phyloP scores from a whole-genome alignment of 2,797 vertebrate genomes.

The Eremophila alpestris region DNA sequence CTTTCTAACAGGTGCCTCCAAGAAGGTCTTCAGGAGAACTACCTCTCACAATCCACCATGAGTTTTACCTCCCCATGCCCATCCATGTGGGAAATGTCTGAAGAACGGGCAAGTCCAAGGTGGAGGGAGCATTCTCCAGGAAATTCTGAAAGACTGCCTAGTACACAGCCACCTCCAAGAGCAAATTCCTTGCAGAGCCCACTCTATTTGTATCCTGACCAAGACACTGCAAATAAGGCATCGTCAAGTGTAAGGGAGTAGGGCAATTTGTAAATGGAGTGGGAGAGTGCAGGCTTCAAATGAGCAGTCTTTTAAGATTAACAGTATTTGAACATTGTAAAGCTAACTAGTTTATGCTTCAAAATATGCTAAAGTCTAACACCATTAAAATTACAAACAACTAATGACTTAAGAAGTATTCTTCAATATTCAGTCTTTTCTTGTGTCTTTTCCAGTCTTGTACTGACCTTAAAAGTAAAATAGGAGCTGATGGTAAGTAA shows the following conservation, averaged over 20 bases:
- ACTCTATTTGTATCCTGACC: conserved; percentile 65
- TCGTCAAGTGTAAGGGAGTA: conserved; percentile 26
- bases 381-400: conserved; percentile 44
- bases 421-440: conserved; percentile 28
- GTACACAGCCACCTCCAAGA: conserved; percentile 11
- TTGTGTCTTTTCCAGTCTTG: conserved; percentile 44
- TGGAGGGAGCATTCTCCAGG: conserved; percentile 72
- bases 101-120: conserved; percentile 51
- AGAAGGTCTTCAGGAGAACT: conserved; percentile 77
- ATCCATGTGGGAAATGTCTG: conserved; percentile 70
- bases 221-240: conserved; percentile 39
- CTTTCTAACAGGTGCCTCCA: conserved; percentile 83
- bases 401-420: conserved; percentile 65
- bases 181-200: conserved; percentile 33
- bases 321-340: conserved; percentile 60
- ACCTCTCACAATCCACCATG: conserved; percentile 62
- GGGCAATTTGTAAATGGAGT: not conserved
- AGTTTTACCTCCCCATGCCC: conserved; percentile 63
- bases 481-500: conserved; percentile 51
- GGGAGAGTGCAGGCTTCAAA: conserved; percentile 13
- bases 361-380: conserved; percentile 69
- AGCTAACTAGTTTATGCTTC: conserved; percentile 65
- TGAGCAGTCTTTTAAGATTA: conserved; percentile 44
- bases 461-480: conserved; percentile 57
- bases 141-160: conserved; percentile 63